phyloP scores from a whole-genome alignment of 2,888 invertebrate species.

The Ophion ventricosus region DNA sequence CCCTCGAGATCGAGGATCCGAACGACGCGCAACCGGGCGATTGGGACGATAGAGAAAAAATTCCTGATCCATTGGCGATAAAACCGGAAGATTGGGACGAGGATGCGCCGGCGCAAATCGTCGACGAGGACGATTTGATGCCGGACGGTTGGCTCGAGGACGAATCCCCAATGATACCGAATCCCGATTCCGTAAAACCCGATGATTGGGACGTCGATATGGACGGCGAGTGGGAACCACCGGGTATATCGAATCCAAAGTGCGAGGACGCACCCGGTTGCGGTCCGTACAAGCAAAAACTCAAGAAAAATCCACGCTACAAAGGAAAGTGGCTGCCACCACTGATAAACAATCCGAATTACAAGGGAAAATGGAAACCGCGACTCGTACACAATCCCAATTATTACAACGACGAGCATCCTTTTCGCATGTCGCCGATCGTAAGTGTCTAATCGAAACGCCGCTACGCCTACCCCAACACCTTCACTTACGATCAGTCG shows the following conservation, averaged over 20 bases:
- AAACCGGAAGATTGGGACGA: conserved; percentile 99
- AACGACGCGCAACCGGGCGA: conserved; percentile 92
- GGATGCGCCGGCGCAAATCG: conserved; percentile 94
- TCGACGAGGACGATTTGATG: conserved; percentile 92
- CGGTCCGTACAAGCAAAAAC: conserved; percentile 94
- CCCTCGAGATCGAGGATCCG: conserved; percentile 96
- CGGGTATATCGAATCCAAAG: conserved; percentile 94
- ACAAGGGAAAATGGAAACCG: conserved; percentile 97
- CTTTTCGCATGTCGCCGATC: conserved; percentile 95
- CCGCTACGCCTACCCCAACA: too few species aligned
- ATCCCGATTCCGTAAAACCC: conserved; percentile 94
- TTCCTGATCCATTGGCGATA: conserved; percentile 93
- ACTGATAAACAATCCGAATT: conserved; percentile 95
- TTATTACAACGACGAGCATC: conserved; percentile 95
- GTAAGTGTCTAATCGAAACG: conserved; percentile 86
- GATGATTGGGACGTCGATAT: conserved; percentile 99
- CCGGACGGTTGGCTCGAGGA: conserved; percentile 97
- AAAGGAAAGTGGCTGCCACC: conserved; percentile 97
- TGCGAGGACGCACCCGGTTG: conserved; percentile 93
- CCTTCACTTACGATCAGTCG: too few species aligned
- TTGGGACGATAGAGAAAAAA: conserved; percentile 98
- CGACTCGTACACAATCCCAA: conserved; percentile 95
- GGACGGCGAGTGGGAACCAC: conserved; percentile 99
- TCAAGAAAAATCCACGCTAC: conserved; percentile 94
- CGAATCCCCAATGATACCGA: conserved; percentile 93